Base-by-base conservation (phyloP, 2,797 vertebrate genomes). In the Lophius americanus region DNA sequence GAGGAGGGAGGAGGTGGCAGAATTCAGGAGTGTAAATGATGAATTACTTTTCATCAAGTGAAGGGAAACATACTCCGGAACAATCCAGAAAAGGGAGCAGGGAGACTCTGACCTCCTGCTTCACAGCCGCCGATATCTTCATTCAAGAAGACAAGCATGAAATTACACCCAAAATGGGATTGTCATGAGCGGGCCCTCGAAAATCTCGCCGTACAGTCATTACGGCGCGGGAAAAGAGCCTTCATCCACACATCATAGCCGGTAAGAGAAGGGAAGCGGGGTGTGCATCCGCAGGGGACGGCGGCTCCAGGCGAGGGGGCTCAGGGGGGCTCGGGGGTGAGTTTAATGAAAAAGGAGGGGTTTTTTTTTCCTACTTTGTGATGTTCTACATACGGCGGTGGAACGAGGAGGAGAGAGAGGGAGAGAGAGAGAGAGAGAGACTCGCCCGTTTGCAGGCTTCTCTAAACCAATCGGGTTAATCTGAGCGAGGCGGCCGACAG, bases 121-220 rank as follows among this genome's bases (percentile, higher is more conserved):
- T 97, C 96, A 96, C 95, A 98, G 96, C 96, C 97, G 97, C 97
- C 98, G 97, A 99, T 99, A 99, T 99, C 98, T 99, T 99, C 98
- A 99, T 99, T 99, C 97, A 99, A 99, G 97, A 99, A 99, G 98
- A 99, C 98, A 99, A 99, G 96, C 98, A 99, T 99, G 98, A 99
- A 99, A 99, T 99, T 99, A 98, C 97, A 99, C 95, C 96, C 96
- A 99, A 98, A 98, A 99, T 99, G 96, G 98, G 97, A 99, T 99
- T 99, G 97, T 99, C 98, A 99, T 98, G 97, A 98, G 96, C 96
- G 94, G 96, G 95, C 95, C 96, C 96, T 98, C 96, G 96, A 98
- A 91, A 97, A 98, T 97, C 96, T 96, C 88, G 95, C 95, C 96
- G 95, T 97, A 97, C 96, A 97, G 96, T 99, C 96, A 99, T 99